Conservation (phyloP, 35 echinoderm and acorn worm species). For the Lytechinus variegatus region DNA sequence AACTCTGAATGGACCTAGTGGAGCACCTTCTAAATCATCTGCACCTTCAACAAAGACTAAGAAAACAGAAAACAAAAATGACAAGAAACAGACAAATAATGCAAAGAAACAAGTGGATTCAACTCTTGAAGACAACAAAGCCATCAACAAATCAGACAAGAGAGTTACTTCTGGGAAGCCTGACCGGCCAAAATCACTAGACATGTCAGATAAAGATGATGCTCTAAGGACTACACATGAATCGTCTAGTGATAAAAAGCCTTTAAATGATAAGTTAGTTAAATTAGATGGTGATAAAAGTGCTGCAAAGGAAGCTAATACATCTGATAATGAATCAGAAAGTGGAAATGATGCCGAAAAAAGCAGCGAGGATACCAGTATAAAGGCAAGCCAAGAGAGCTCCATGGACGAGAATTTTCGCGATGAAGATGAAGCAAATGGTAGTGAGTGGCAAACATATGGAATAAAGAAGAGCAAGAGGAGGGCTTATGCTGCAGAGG, state of each 20-base stretch:
- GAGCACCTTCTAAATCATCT: not conserved
- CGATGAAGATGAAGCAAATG: slow-evolving; percentile 27
- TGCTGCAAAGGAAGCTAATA: not conserved
- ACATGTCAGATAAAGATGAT: slow-evolving; percentile 24
- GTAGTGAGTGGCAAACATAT: slow-evolving; percentile 36
- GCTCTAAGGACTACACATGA: slow-evolving; percentile 27
- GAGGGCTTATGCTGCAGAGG: not conserved
- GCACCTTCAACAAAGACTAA: slow-evolving; percentile 7
- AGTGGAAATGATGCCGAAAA: not conserved
- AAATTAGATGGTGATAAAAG: not conserved
- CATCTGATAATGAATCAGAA: slow-evolving; percentile 19
- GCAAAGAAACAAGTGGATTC: slow-evolving; percentile 1
- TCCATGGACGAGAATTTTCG: slow-evolving; percentile 15
- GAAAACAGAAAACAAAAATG: slow-evolving; percentile 16
- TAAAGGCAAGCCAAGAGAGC: slow-evolving; percentile 14
- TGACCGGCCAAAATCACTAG: not conserved
- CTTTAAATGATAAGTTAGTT: not conserved
- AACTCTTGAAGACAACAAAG: not conserved
- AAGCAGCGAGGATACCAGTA: slow-evolving; percentile 30
- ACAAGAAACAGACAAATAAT: slow-evolving; percentile 48
- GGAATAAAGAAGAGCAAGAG: slow-evolving; percentile 15
- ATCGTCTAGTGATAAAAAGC: not conserved
- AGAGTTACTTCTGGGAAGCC: not conserved
- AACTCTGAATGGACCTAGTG: slow-evolving; percentile 29
- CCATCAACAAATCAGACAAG: not conserved